Conservation (phyloP, 2,888 invertebrate species). For the Magallana nippona region DNA sequence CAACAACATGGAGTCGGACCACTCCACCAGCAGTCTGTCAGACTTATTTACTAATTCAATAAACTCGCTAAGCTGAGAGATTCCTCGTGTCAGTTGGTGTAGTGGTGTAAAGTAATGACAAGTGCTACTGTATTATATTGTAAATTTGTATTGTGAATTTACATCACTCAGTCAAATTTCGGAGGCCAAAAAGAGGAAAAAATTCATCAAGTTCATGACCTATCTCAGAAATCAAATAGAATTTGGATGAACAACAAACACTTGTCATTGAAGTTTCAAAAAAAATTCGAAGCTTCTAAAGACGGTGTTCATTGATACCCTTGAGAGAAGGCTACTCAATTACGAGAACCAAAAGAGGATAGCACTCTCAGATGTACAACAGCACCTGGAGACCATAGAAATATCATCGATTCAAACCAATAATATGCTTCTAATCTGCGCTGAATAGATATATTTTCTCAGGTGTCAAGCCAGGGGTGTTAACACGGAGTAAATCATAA, state of each 20-base stretch:
- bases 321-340: slow-evolving; percentile 24
- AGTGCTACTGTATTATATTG: slow-evolving; percentile 21
- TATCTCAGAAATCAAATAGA: slow-evolving; percentile 6
- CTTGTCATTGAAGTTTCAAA: slow-evolving; percentile 21
- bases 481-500: slow-evolving; percentile 43
- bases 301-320: slow-evolving; percentile 1
- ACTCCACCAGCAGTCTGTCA: slow-evolving; percentile 69
- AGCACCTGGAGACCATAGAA: slow-evolving; percentile 40
- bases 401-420: slow-evolving; percentile 42
- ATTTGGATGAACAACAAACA: neutral
- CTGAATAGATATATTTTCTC: slow-evolving; percentile 36
- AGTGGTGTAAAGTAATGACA: slow-evolving; percentile 13
- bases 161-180: neutral
- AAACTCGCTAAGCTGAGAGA: slow-evolving; percentile 62
- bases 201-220: neutral
- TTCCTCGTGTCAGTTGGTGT: neutral
- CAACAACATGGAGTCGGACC: slow-evolving; percentile 69
- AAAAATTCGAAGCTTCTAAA: neutral
- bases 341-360: slow-evolving; percentile 4
- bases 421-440: slow-evolving; percentile 34
- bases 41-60: slow-evolving; percentile 74
- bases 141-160: neutral
- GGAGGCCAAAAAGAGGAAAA: neutral
- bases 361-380: slow-evolving; percentile 2
- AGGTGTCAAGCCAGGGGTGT: slow-evolving; percentile 41